These are phyloP conservation scores for Neopipo cinnamomea DNA, from an alignment of 2,113 vertebrate genomes.

Conservation along the genomic window DNA sequence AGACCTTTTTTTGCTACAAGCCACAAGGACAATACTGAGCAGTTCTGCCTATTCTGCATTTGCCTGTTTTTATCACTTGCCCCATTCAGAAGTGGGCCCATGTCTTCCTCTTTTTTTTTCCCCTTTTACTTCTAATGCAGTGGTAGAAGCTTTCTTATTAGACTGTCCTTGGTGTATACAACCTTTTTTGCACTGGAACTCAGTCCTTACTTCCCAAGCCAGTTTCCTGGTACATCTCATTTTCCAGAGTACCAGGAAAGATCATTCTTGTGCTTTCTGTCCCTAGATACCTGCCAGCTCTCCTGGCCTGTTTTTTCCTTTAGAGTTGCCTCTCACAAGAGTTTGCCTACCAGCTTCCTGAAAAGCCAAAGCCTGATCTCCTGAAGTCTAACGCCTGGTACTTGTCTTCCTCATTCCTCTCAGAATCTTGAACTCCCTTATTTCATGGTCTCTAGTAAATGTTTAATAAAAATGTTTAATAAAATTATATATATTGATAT, in stretches of 20 bases:
- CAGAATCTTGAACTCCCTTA: not conserved
- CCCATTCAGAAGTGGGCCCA: not conserved
- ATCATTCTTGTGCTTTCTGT: not conserved
- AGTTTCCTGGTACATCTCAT: not conserved
- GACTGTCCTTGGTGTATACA: not conserved
- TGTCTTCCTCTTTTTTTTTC: not conserved
- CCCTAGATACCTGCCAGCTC: not conserved
- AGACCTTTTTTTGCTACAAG: not conserved
- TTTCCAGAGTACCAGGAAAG: not conserved
- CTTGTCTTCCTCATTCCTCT: not conserved
- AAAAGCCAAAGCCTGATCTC: not conserved
- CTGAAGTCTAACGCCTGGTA: not conserved
- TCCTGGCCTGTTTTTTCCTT: not conserved
- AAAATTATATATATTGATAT: not conserved
- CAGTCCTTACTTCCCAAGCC: not conserved
- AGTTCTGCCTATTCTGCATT: not conserved
- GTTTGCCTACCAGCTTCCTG: not conserved
- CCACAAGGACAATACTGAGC: not conserved
- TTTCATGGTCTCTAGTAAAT: not conserved
- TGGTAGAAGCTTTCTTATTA: not conserved
- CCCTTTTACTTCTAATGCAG: not conserved
- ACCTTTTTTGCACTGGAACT: not conserved
- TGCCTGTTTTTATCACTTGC: not conserved
- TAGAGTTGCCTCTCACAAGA: not conserved
- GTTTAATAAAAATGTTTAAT: not conserved